phyloP scores from a whole-genome alignment of 1,140 invertebrate species.

The Littorina saxatilis region DNA sequence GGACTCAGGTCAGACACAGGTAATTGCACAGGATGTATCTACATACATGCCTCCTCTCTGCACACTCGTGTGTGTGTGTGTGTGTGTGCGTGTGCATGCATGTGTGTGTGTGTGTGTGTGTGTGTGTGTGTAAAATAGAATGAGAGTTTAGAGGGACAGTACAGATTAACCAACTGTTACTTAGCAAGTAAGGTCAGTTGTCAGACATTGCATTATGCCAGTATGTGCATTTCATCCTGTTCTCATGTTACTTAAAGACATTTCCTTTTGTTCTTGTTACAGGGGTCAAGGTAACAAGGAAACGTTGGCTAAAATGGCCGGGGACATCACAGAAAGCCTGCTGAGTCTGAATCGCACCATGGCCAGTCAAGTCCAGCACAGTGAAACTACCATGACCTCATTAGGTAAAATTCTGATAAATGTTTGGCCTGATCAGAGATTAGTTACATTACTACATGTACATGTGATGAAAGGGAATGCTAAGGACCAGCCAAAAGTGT shows the following conservation, averaged over 20 bases:
- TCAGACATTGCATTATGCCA: no score
- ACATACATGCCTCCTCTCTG: no score
- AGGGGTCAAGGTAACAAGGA: constrained; percentile 64
- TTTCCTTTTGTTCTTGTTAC: constrained; percentile 13
- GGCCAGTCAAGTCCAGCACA: constrained; percentile 89
- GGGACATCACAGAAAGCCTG: constrained; percentile 85
- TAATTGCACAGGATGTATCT: constrained; percentile 38
- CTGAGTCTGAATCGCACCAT: constrained; percentile 89
- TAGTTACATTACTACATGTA: background rate
- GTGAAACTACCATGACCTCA: constrained; percentile 89
- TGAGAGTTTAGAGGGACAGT: no score
- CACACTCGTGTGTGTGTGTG: no score
- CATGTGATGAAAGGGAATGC: background rate
- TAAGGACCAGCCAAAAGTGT: no score
- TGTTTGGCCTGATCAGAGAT: background rate
- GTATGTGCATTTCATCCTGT: background rate
- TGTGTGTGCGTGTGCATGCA: no score
- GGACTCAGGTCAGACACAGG: constrained; percentile 57
- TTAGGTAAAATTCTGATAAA: constrained; percentile 77
- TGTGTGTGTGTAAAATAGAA: no score
- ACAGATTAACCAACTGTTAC: no score
- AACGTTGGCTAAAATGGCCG: constrained; percentile 60
- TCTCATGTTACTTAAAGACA: no score
- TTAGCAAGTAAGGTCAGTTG: no score
- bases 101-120: no score